Percentiles rank a stretch among this genome's conserved stretches.
phyloP scores from a whole-genome alignment of 2,888 invertebrate genomes.

The Malthinus seriepunctatus region DNA sequence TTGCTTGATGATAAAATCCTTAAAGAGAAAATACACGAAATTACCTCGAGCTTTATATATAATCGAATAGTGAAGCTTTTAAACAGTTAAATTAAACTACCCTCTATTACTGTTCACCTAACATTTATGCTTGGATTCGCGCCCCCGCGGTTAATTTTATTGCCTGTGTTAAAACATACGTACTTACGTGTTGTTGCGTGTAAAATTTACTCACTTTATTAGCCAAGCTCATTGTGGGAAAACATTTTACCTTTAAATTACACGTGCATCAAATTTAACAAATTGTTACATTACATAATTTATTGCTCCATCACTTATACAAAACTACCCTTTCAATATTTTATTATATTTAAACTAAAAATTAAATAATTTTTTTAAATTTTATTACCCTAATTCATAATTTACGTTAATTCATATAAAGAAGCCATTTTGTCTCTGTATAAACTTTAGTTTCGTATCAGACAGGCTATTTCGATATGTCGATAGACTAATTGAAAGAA shows the following conservation, averaged over 20 bases:
- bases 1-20: conserved; percentile 35
- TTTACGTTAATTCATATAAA: too few relatives aligned
- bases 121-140: conserved; percentile 34
- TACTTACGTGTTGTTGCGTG: conserved; percentile 33
- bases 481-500: too few relatives aligned
- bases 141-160: conserved; percentile 49
- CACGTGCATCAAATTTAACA: conserved; percentile 30
- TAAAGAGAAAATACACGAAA: conserved; percentile 37
- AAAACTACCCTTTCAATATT: too few relatives aligned
- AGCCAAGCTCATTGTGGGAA: conserved; percentile 35
- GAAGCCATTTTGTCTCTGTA: too few relatives aligned
- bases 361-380: too few relatives aligned
- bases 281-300: conserved; percentile 24
- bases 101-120: conserved; percentile 27
- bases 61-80: conserved; percentile 36
- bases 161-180: conserved; percentile 41
- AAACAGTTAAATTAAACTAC: conserved; percentile 37
- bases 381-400: too few relatives aligned
- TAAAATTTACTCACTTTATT: conserved; percentile 37
- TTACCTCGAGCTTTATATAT: conserved; percentile 28
- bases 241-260: conserved; percentile 32
- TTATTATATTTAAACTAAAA: too few relatives aligned
- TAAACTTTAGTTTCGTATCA: too few relatives aligned
- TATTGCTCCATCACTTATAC: conserved; percentile 7
- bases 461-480: too few relatives aligned